Base-by-base conservation (phyloP, 2,888 invertebrate genomes). In the Pantelozetes paolii region DNA sequence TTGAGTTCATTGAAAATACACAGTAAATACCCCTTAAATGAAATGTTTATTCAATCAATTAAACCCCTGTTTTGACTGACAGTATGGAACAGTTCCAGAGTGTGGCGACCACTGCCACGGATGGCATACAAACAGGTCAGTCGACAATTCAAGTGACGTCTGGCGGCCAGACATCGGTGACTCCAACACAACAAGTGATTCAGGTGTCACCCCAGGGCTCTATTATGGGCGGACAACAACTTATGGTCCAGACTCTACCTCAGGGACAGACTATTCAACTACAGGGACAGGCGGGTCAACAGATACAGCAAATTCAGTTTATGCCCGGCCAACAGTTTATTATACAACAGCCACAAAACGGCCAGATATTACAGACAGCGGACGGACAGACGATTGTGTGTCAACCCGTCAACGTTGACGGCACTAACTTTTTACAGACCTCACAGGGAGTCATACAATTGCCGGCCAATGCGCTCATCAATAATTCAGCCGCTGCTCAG, bases 311-410 rank as follows among this genome's bases (percentile, higher is more conserved):
- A 42, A 75, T 78, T 20, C 45, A 64, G 13, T 64, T 72, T 40
- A 8, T 64, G 2, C 15, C 8, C 26, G 71, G 71, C n/a, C 73
- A 64, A 11, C 71, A 76, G 75, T 74, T 78, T 42, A 75, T 77
- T 26, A 77, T 77, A 32, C 74, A 74, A 28, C 77, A 76, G 64
- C 77, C 76, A 26, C 76, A 76, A 48, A 70, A 74, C 42, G 75
- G 77, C 9, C 77, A 77, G 71, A 76, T 77, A 32, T 32, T 78
- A 11, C 78, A 78, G 62, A 77, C 78, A 23, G 73, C 78, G 23
- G 78, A 77, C 82, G 96, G 96, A 0, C 95, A 95, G 83, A 93
- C 94, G 0, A 90, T 91, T 79, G 87, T 94, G 73, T 93, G 93
- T 82, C 94, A 95, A 81, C 91, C 92, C 0, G 86, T 88, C 42